Evolutionary conservation across 92 coral and sea anemone species (phyloP).

Genomic region (Phymanthus crucifer): DNA sequence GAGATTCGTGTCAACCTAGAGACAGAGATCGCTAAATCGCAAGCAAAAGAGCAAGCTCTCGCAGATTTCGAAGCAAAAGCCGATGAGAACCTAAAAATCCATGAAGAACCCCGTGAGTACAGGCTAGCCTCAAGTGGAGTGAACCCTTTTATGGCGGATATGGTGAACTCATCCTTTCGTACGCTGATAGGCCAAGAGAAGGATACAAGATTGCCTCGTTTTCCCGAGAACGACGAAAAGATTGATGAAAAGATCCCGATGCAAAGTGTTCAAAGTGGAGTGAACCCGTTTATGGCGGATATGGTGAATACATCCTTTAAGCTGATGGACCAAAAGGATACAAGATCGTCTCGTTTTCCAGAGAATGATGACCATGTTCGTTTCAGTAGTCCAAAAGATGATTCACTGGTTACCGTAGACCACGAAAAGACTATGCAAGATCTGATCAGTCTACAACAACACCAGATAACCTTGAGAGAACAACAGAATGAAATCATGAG

Average conservation of each 20-base stretch:
- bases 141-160: no score
- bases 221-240: no score
- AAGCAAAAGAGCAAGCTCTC: slow-evolving; percentile 34
- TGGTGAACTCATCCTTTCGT: no score
- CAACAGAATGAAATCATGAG: slow-evolving; percentile 48
- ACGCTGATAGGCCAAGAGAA: no score
- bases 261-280: no score
- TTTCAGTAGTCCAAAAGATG: not conserved
- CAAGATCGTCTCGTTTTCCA: not conserved
- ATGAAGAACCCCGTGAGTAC: not conserved
- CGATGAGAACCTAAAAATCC: not conserved
- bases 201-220: no score
- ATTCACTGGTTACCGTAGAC: not conserved
- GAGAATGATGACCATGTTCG: not conserved
- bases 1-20: slow-evolving; percentile 35
- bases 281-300: no score
- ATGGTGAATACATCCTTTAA: no score
- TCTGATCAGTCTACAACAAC: slow-evolving; percentile 35
- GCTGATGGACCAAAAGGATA: no score
- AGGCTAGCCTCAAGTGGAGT: no score
- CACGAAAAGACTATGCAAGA: slow-evolving; percentile 23
- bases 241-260: no score
- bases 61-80: not conserved
- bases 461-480: slow-evolving; percentile 23
- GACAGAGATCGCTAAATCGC: slow-evolving; percentile 27